Conservation (phyloP, 2,113 vertebrate species). For the Rutilus rutilus region DNA sequence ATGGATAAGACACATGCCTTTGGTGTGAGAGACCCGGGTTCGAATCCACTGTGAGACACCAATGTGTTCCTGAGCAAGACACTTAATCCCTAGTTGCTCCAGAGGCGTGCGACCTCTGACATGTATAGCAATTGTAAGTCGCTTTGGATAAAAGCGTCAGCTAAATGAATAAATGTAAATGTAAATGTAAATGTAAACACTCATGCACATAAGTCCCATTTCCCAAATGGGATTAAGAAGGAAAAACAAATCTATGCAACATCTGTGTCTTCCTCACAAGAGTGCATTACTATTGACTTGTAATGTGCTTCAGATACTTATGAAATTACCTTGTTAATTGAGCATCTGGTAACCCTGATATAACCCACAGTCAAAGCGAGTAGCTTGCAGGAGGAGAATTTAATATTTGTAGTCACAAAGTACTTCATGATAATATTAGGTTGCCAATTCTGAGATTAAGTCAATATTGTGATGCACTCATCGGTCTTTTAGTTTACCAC, state of each 20-base stretch:
- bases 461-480: not conserved
- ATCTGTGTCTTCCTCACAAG: slow-evolving; percentile 74
- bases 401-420: slow-evolving; percentile 51
- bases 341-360: slow-evolving; percentile 70
- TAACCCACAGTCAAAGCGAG: slow-evolving; percentile 58
- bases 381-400: slow-evolving; percentile 58
- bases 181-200: too few species aligned
- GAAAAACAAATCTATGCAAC: slow-evolving; percentile 57
- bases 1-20: too few species aligned
- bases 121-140: too few species aligned
- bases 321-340: slow-evolving; percentile 78
- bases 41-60: too few species aligned
- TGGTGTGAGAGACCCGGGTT: too few species aligned
- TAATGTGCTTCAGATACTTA: slow-evolving; percentile 78
- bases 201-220: slow-evolving; percentile 31
- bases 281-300: slow-evolving; percentile 73
- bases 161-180: too few species aligned
- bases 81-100: too few species aligned
- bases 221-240: slow-evolving; percentile 34
- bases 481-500: not conserved
- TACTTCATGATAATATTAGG: slow-evolving; percentile 5
- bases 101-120: too few species aligned
- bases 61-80: too few species aligned
- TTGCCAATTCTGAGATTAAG: slow-evolving; percentile 2
- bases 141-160: too few species aligned